Conservation (phyloP, 64 coral and sea anemone genomes). For the Stylophora pistillata region DNA sequence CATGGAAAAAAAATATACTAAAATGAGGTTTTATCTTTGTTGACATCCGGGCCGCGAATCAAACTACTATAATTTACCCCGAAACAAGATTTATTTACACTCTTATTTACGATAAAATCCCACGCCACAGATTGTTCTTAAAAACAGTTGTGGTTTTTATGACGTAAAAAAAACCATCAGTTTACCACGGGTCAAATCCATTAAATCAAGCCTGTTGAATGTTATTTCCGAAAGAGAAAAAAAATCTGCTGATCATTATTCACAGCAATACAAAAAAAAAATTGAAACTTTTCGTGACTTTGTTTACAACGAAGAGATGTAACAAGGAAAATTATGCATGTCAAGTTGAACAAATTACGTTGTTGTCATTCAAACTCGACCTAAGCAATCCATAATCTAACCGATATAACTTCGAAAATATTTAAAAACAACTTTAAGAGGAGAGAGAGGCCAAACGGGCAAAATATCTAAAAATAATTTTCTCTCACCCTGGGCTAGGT, state of each 20-base stretch:
- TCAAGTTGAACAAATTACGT: not conserved
- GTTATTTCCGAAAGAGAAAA: not conserved
- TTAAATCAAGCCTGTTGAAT: constrained; percentile 43
- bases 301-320: not conserved
- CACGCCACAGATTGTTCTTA: constrained; percentile 6
- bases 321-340: not conserved
- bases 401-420: not conserved
- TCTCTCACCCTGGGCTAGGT: not conserved
- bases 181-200: constrained; percentile 33
- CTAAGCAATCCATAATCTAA: not conserved
- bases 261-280: not conserved
- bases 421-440: not conserved
- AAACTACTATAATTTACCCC: constrained; percentile 32
- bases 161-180: constrained; percentile 29
- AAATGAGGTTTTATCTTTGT: constrained; percentile 12
- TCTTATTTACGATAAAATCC: constrained; percentile 32
- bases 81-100: constrained; percentile 48
- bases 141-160: constrained; percentile 20
- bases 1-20: not conserved
- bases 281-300: not conserved
- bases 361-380: not conserved
- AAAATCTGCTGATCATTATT: not conserved
- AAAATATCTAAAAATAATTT: not conserved
- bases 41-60: constrained; percentile 22
- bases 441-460: not conserved